Conservation (phyloP, 2,113 vertebrate genomes). For the Plotosus lineatus region DNA sequence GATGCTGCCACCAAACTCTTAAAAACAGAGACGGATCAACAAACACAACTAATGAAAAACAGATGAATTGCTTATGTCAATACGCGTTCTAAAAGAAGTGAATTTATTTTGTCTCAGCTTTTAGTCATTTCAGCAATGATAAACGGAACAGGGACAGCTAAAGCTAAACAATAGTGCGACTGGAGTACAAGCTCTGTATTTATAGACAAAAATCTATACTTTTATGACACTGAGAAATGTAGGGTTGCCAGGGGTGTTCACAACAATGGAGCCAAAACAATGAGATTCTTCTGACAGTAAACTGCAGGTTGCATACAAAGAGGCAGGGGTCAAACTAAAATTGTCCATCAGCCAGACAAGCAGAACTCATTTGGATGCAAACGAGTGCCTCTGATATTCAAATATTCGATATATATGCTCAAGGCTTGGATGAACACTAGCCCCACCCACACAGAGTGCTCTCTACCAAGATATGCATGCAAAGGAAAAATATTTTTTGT, state of each 20-base stretch:
- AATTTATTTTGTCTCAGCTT: conserved; percentile 14
- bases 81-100: neutral
- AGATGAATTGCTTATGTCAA: conserved; percentile 14
- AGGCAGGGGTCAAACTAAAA: conserved; percentile 92
- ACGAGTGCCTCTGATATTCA: conserved; percentile 94
- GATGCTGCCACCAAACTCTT: conserved; percentile 18
- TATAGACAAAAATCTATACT: conserved; percentile 52
- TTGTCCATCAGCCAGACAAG: conserved; percentile 99
- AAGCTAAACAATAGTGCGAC: conserved; percentile 42
- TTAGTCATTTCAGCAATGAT: conserved; percentile 30
- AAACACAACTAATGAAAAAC: conserved; percentile 27
- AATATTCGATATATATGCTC: conserved; percentile 95
- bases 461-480: conserved; percentile 27
- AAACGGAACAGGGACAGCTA: conserved; percentile 38
- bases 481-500: neutral
- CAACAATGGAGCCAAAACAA: conserved; percentile 53
- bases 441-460: conserved; percentile 72
- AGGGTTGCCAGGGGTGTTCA: conserved; percentile 41
- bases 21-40: neutral
- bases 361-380: conserved; percentile 99
- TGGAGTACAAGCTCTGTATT: conserved; percentile 43
- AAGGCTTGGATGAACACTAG: conserved; percentile 94
- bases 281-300: conserved; percentile 56
- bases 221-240: conserved; percentile 50
- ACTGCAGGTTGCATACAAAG: conserved; percentile 96